phyloP scores from a whole-genome alignment of 1,140 invertebrate genomes.

The Chionoecetes opilio region DNA sequence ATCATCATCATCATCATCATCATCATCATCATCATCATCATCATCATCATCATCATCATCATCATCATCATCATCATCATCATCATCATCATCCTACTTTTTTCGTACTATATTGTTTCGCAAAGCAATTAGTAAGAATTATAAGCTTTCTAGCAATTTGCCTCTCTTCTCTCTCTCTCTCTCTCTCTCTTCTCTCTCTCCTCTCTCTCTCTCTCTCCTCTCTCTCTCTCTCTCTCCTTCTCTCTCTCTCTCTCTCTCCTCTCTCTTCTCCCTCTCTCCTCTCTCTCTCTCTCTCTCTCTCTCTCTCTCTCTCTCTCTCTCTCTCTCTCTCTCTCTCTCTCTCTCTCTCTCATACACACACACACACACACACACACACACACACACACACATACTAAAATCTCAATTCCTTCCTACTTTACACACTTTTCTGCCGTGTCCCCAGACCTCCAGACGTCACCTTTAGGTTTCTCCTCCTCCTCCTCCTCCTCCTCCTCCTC shows the following conservation, averaged over 20 bases:
- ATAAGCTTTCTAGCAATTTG: too few species aligned
- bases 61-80: too few species aligned
- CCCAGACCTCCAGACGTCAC: neutral
- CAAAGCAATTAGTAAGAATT: too few species aligned
- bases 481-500: neutral
- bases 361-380: neutral
- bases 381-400: neutral
- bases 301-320: neutral
- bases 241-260: neutral
- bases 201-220: neutral
- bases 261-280: neutral
- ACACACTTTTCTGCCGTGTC: neutral
- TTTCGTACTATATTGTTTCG: too few species aligned
- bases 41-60: too few species aligned
- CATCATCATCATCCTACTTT: too few species aligned
- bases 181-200: neutral
- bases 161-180: too few species aligned
- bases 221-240: neutral
- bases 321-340: slow-evolving; percentile 35
- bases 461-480: neutral
- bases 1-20: too few species aligned
- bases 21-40: too few species aligned
- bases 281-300: neutral
- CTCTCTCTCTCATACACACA: slow-evolving; percentile 37
- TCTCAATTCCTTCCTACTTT: neutral